Percentiles rank a stretch among this genome's conserved stretches.
These are phyloP conservation scores for Lithophane ornitopus DNA, from an alignment of 2,888 invertebrate genomes.

Conservation along the genomic window DNA sequence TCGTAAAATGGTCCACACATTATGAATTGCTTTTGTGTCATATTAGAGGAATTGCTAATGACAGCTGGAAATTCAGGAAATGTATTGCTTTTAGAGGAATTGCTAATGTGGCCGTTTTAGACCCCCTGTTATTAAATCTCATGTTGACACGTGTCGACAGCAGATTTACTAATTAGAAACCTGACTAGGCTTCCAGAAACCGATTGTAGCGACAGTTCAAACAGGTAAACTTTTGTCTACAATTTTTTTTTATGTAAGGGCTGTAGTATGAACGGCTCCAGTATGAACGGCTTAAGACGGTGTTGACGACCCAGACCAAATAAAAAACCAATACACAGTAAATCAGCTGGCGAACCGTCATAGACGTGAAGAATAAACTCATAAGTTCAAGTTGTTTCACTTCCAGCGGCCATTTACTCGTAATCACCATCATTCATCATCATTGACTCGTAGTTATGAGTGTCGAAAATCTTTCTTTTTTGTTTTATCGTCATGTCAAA, in stretches of 20 bases:
- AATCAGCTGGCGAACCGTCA: too few species aligned
- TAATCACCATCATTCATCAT: background rate
- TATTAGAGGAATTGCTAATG: too few species aligned
- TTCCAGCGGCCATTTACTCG: background rate
- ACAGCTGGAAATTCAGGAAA: too few species aligned
- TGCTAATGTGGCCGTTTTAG: too few species aligned
- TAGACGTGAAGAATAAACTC: background rate
- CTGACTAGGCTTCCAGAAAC: background rate
- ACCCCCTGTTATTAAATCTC: conserved; percentile 8
- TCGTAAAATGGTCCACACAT: too few species aligned
- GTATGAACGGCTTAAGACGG: background rate
- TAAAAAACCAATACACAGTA: background rate
- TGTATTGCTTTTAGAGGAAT: too few species aligned
- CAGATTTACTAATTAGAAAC: conserved; percentile 17
- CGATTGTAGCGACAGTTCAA: conserved; percentile 16
- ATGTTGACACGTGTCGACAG: background rate
- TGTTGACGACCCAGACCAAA: background rate
- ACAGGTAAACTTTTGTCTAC: conserved; percentile 4
- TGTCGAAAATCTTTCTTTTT: background rate
- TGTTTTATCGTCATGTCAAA: too few species aligned
- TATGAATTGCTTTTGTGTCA: too few species aligned
- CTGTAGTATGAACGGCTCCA: too few species aligned
- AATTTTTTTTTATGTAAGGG: background rate
- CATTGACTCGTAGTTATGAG: background rate
- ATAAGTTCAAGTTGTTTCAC: background rate